A percentile compares a stretch with the other conserved stretches of the same genome.
Conservation (phyloP, 2,888 invertebrate genomes). For the Pinctada fucata region DNA sequence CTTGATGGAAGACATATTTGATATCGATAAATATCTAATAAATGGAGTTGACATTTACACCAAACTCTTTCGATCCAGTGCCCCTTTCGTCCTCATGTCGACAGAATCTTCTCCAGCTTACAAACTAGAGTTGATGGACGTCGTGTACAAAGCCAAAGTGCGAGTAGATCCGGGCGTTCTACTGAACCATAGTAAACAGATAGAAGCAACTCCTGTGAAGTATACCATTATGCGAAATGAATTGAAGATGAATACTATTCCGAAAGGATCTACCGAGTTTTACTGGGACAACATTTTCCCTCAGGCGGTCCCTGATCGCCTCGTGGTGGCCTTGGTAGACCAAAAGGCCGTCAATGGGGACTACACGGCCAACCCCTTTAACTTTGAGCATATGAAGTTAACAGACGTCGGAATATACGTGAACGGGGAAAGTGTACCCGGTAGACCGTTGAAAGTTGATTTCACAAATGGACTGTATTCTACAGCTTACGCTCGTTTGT, state of each 20-base stretch:
- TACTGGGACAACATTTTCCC: too few species aligned
- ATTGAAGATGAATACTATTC: conserved; percentile 13
- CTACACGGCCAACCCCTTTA: conserved; percentile 28
- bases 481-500: conserved; percentile 13
- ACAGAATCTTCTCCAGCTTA: conserved; percentile 9
- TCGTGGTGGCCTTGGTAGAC: conserved; percentile 4
- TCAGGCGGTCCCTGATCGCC: neutral
- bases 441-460: conserved; percentile 14
- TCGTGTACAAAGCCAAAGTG: conserved; percentile 8
- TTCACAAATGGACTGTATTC: neutral
- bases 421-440: conserved; percentile 1
- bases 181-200: conserved; percentile 24
- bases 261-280: neutral
- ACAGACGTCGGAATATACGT: too few species aligned
- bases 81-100: conserved; percentile 23
- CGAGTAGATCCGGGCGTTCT: conserved; percentile 24
- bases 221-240: conserved; percentile 5
- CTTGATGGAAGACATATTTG: too few species aligned
- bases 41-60: conserved; percentile 22
- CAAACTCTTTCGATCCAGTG: neutral
- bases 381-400: conserved; percentile 6
- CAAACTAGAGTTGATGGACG: conserved; percentile 15
- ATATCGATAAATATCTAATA: too few species aligned
- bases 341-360: conserved; percentile 18
- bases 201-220: conserved; percentile 8